Base-by-base conservation (phyloP, 2,888 invertebrate species). In the Cabera pusaria region DNA sequence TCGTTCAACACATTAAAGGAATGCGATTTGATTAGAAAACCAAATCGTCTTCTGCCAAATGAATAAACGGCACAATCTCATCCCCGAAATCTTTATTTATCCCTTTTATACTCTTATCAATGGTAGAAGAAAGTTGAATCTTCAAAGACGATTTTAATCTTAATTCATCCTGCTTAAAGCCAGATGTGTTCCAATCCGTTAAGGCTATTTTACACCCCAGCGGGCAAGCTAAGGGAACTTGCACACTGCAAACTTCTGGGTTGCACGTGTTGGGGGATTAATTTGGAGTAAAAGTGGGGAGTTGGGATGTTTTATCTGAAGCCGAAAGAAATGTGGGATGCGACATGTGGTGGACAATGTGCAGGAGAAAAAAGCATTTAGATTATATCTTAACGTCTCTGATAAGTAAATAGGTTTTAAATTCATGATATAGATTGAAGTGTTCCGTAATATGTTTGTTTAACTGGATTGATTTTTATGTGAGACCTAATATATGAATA, bases 181-280 rank as follows among this genome's bases (percentile, higher is more conserved):
- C 38, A 42, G 35, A 36, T 36, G 41, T 42, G 41, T 42, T 42
- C 22, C 26, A 36, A 42, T 42, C 47, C 41, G 44, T 24, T 54
- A 52, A 49, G 45, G 38, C 23, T 49, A 50, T 55, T 54, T 52
- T 44, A 44, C 43, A 43, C 48, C 40, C 36, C 36, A 34, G 20
- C 22, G 38, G 27, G 16, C 44, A 25, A 33, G 41, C 32, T 46
- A 22, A 25, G 37, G 44, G 22, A 43, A 40, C 21, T 35, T 43
- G 37, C 43, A 39, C 42, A 35, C 17, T 43, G 32, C 17, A 35
- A 47, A 50, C 41, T 50, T 50, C 22, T 27, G 6, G 31, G 24
- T 18, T 43, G 42, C 47, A 40, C 32, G 42, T 40, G 44, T 40
- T 32, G 12, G 43, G 22, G 32, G 47, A 51, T 48, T 48, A 51